Percentiles rank a stretch among this genome's conserved stretches.
phyloP scores from a whole-genome alignment of 2,113 vertebrate genomes.

The Corythornis madagascariensis region DNA sequence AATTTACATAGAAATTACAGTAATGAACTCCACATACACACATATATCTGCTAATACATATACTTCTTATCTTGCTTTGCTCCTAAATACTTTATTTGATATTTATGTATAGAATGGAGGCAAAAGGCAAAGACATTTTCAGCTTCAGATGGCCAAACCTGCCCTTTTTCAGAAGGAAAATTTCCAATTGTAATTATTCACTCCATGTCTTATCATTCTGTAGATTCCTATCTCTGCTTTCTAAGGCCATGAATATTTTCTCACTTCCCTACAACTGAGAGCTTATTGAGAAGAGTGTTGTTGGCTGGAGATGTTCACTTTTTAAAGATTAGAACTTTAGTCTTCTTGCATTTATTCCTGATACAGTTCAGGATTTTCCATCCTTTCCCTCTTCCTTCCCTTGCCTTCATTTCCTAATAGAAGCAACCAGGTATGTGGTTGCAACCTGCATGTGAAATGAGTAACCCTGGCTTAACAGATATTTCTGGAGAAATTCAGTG shows the following conservation, averaged over 20 bases:
- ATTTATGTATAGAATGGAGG: background rate
- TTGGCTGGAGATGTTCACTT: background rate
- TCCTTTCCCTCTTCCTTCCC: background rate
- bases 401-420: background rate
- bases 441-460: background rate
- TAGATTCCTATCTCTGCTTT: background rate
- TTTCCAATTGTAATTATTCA: background rate
- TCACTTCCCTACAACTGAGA: background rate
- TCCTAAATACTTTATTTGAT: background rate
- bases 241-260: background rate
- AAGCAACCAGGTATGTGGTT: background rate
- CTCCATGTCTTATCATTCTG: background rate
- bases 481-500: background rate
- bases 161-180: background rate
- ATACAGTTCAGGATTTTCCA: background rate
- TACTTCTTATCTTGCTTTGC: background rate
- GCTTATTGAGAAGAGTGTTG: background rate
- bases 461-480: background rate
- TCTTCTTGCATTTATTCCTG: background rate
- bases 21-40: background rate
- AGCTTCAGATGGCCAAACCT: background rate
- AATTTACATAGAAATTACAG: background rate
- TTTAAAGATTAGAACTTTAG: background rate
- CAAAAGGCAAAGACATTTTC: background rate
- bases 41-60: background rate